Conservation (phyloP, 2,113 vertebrate species). For the Prinia subflava region DNA sequence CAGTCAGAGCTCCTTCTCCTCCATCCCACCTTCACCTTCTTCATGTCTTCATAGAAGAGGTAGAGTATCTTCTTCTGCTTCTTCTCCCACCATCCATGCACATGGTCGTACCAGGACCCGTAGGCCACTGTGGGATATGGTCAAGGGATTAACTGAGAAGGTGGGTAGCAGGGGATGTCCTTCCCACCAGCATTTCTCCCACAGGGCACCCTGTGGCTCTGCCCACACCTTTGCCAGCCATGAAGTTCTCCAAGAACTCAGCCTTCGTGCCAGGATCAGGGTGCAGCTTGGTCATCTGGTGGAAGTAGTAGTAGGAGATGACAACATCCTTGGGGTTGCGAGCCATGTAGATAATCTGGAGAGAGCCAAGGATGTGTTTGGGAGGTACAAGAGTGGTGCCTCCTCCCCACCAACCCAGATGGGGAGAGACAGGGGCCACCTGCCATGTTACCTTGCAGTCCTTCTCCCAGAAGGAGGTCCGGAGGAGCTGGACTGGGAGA, state of each 20-base stretch:
- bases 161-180: accelerated
- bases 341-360: conserved; percentile 77
- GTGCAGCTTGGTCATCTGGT: conserved; percentile 71
- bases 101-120: conserved; percentile 82
- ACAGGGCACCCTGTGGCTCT: background rate
- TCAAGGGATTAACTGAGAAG: background rate
- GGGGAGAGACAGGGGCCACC: background rate
- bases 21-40: conserved; percentile 67
- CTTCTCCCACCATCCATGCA: conserved; percentile 81
- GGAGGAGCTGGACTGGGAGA: conserved; percentile 76
- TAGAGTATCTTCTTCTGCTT: conserved; percentile 74
- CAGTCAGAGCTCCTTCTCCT: accelerated
- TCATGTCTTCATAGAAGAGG: conserved; percentile 84
- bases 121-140: conserved; percentile 58
- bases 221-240: conserved; percentile 64
- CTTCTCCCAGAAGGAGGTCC: conserved; percentile 79
- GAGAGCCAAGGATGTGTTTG: background rate
- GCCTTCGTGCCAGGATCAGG: conserved; percentile 75
- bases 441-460: conserved; percentile 70
- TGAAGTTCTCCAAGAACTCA: conserved; percentile 71
- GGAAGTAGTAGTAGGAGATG: conserved; percentile 80
- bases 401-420: background rate
- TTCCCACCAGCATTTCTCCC: background rate
- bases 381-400: background rate
- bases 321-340: conserved; percentile 77